Percentiles rank a stretch among this genome's conserved stretches.
These are phyloP conservation scores for Gorsachius goisagi DNA, from an alignment of 2,113 vertebrate species.

Conservation along the genomic window DNA sequence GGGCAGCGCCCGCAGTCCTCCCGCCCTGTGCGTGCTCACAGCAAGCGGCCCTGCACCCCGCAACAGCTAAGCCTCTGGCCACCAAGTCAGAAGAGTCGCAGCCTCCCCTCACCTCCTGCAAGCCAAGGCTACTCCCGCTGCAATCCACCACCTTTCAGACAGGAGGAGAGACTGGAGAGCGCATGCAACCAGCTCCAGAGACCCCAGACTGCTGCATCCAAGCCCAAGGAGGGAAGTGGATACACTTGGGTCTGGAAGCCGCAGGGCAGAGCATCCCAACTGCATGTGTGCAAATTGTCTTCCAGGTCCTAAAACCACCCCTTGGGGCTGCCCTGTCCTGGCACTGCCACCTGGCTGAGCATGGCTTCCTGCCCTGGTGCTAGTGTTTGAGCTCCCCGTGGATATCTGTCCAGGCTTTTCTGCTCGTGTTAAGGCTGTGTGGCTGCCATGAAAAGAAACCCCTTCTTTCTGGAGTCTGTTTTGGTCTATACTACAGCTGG, in stretches of 20 bases:
- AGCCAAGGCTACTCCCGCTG: neutral
- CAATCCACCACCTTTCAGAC: neutral
- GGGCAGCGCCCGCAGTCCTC: neutral
- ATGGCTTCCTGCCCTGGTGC: neutral
- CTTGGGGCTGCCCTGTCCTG: neutral
- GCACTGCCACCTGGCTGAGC: neutral
- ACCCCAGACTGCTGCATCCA: neutral
- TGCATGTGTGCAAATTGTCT: neutral
- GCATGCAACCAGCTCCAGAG: neutral
- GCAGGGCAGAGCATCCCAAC: neutral
- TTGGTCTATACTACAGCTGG: neutral
- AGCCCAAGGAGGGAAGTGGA: neutral
- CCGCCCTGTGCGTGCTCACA: neutral
- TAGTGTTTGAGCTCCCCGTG: neutral
- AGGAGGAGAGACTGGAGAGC: neutral
- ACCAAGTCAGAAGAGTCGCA: neutral
- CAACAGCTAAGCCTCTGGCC: accelerated
- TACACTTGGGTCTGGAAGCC: constrained; percentile 13
- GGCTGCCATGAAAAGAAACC: neutral
- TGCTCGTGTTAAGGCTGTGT: neutral
- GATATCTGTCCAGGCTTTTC: neutral
- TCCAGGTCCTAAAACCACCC: neutral
- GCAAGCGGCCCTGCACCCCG: accelerated
- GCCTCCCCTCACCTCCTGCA: neutral
- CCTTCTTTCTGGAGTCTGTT: neutral